Evolutionary conservation across 1,140 invertebrate genomes (phyloP).

Genomic region (Trachymyrmex cornetzi): DNA sequence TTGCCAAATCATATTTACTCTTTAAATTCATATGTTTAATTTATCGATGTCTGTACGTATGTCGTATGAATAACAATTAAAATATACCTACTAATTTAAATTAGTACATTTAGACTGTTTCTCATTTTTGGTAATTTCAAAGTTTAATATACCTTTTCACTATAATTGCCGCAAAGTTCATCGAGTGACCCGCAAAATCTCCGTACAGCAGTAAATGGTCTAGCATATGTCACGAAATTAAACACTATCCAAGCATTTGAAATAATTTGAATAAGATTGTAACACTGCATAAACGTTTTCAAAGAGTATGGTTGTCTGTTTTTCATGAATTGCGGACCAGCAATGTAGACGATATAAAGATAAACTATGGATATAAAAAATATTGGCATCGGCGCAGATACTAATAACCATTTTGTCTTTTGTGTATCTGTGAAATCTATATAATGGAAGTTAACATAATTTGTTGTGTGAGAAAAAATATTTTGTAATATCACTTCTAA

Average conservation of each 20-base stretch:
- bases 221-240: not conserved
- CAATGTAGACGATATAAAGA: slow-evolving; percentile 85
- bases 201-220: slow-evolving; percentile 66
- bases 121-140: not conserved
- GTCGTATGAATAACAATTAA: not conserved
- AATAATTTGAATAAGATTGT: slow-evolving; percentile 88
- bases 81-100: not conserved
- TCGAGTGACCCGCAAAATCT: slow-evolving; percentile 45
- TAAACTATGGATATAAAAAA: slow-evolving; percentile 33
- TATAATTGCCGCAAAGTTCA: not conserved
- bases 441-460: not conserved
- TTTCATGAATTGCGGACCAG: slow-evolving; percentile 89
- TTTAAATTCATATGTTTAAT: not conserved
- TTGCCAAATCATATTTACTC: not conserved
- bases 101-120: no score
- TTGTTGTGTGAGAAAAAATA: not conserved
- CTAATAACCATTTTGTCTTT: not conserved
- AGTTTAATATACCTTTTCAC: slow-evolving; percentile 13
- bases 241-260: slow-evolving; percentile 80
- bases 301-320: slow-evolving; percentile 88
- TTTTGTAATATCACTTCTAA: not conserved
- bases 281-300: slow-evolving; percentile 87
- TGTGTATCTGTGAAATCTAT: slow-evolving; percentile 33
- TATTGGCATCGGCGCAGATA: not conserved
- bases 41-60: not conserved